Conservation (phyloP, 37 sponge, comb jelly and placozoan species). For the Haliclona indistincta region DNA sequence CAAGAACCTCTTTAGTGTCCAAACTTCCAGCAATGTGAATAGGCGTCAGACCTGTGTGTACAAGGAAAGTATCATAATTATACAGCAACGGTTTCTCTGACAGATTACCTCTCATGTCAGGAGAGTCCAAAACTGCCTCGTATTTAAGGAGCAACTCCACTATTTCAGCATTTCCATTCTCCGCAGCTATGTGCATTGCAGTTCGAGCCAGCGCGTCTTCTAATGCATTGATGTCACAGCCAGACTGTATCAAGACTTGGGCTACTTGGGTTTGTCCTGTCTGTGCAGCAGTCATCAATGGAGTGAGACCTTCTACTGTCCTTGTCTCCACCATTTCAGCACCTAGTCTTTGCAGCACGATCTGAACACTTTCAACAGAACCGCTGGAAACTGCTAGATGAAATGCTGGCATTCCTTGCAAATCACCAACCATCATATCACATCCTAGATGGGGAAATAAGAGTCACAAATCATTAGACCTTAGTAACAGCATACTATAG, state of each 20-base stretch:
- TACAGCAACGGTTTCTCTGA: background rate
- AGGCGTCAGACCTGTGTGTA: constrained; percentile 37
- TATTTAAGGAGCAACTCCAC: constrained; percentile 30
- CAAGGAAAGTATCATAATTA: no score
- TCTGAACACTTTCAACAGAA: constrained; percentile 38
- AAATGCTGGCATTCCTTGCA: constrained; percentile 72
- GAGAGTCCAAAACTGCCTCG: constrained; percentile 14
- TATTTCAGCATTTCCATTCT: constrained; percentile 3
- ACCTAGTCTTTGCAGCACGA: constrained; percentile 14
- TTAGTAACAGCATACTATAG: background rate
- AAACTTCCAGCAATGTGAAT: constrained; percentile 53
- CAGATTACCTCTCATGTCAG: constrained; percentile 23
- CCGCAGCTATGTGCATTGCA: constrained; percentile 42
- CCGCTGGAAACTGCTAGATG: constrained; percentile 64
- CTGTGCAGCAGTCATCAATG: constrained; percentile 2
- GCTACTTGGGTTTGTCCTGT: constrained; percentile 7
- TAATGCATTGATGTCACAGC: background rate
- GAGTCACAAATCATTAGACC: background rate
- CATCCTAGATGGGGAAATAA: background rate
- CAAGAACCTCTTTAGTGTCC: constrained; percentile 28
- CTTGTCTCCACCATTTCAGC: constrained; percentile 47
- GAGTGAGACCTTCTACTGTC: background rate
- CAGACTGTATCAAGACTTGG: background rate
- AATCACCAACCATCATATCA: constrained; percentile 38
- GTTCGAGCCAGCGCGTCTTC: background rate